Evolutionary conservation across 2,797 vertebrate species (phyloP).

Genomic region (Helarctos malayanus): DNA sequence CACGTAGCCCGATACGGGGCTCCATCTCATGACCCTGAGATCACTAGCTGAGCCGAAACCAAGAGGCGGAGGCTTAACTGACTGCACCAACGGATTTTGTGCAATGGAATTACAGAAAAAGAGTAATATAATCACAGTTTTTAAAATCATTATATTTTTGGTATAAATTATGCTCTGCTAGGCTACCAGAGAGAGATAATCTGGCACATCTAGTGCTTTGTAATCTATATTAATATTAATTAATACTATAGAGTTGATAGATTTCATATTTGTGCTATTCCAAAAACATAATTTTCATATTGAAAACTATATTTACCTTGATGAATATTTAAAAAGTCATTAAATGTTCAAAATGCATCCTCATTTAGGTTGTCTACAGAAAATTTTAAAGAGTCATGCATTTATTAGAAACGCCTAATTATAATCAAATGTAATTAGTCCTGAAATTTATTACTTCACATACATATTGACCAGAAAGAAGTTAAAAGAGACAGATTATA

Average conservation of each 20-base stretch:
- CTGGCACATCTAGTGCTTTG: neutral
- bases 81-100: neutral
- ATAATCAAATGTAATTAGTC: neutral
- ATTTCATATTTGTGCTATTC: neutral
- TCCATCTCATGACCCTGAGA: neutral
- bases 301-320: constrained; percentile 1
- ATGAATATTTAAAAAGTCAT: neutral
- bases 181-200: constrained; percentile 26
- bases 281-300: constrained; percentile 1
- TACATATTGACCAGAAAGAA: neutral
- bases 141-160: neutral
- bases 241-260: neutral
- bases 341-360: neutral
- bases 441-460: constrained; percentile 13
- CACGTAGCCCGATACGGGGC: neutral
- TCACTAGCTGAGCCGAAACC: neutral
- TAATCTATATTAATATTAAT: neutral
- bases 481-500: neutral
- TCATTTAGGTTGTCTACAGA: neutral
- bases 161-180: neutral
- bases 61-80: neutral
- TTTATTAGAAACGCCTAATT: constrained; percentile 18
- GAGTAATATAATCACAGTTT: constrained; percentile 12
- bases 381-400: neutral
- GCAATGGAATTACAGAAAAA: constrained; percentile 33